These are phyloP conservation scores for Molossus alvarezi DNA, from an alignment of 2,797 vertebrate species.

Conservation along the genomic window DNA sequence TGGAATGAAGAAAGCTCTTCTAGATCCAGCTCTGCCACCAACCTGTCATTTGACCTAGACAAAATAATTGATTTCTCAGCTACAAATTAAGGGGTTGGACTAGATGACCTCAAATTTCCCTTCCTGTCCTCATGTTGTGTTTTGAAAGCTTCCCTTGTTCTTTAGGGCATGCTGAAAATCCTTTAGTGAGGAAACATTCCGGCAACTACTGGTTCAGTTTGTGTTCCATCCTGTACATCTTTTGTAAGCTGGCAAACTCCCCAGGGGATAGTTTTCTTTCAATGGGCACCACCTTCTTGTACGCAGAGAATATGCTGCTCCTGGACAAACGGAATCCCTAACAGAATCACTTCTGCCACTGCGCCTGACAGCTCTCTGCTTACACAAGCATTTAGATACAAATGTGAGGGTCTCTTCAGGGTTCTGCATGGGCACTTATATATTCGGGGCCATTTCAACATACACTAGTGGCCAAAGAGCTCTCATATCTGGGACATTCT, in stretches of 20 bases:
- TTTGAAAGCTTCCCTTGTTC: constrained; percentile 26
- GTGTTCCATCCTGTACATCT: constrained; percentile 12
- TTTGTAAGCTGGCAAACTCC: not conserved
- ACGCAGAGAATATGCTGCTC: not conserved
- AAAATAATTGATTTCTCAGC: not conserved
- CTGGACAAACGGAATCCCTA: constrained; percentile 17
- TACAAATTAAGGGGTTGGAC: not conserved
- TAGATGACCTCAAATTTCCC: not conserved
- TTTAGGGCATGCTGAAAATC: not conserved
- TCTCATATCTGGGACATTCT: not conserved
- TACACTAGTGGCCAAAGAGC: not conserved
- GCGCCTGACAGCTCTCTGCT: not conserved
- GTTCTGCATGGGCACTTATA: not conserved
- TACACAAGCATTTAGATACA: constrained; percentile 25
- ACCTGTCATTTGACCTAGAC: constrained; percentile 12
- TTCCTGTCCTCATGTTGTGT: not conserved
- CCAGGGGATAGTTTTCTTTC: not conserved
- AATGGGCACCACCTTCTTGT: not conserved
- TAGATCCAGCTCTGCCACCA: not conserved
- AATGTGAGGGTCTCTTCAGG: not conserved
- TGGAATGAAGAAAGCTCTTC: not conserved
- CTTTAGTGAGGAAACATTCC: not conserved
- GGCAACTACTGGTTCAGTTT: constrained; percentile 15
- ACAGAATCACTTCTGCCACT: constrained; percentile 33
- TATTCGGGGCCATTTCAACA: not conserved